Conservation (phyloP, 2,797 vertebrate species). For the Babyrousa celebensis region DNA sequence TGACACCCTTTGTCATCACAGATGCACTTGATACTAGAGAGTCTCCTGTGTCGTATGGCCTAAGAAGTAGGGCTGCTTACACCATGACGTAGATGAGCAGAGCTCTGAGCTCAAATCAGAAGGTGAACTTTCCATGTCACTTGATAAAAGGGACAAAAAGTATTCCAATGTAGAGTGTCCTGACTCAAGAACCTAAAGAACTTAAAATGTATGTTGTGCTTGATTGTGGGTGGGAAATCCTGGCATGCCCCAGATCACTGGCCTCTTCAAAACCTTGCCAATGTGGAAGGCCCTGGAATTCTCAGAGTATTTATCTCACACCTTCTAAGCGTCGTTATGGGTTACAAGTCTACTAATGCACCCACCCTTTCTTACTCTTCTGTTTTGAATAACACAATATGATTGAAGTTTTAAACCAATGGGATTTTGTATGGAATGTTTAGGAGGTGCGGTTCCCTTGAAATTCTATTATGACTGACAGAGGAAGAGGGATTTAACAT, state of each 20-base stretch:
- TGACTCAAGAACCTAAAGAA: background rate
- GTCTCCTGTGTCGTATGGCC: background rate
- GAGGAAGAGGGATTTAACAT: background rate
- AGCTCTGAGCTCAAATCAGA: background rate
- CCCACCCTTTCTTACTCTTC: background rate
- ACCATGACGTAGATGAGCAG: background rate
- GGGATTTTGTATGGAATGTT: background rate
- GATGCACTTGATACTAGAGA: background rate
- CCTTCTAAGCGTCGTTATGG: rapidly evolving
- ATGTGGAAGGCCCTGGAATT: background rate
- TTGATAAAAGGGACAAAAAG: background rate
- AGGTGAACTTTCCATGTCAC: background rate
- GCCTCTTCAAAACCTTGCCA: background rate
- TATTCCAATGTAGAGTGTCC: too few relatives aligned
- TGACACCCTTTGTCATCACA: background rate
- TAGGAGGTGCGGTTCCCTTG: background rate
- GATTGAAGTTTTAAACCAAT: background rate
- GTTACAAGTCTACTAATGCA: background rate
- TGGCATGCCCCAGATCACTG: background rate
- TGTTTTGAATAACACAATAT: background rate
- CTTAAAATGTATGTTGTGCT: background rate
- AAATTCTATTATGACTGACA: background rate
- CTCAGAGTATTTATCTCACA: background rate
- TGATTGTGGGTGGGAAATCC: background rate
- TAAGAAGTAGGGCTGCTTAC: background rate